Evolutionary conservation across 2,113 vertebrate genomes (phyloP), one percentile per base, ranked within the genome.

Genomic region (Prionailurus viverrinus): DNA sequence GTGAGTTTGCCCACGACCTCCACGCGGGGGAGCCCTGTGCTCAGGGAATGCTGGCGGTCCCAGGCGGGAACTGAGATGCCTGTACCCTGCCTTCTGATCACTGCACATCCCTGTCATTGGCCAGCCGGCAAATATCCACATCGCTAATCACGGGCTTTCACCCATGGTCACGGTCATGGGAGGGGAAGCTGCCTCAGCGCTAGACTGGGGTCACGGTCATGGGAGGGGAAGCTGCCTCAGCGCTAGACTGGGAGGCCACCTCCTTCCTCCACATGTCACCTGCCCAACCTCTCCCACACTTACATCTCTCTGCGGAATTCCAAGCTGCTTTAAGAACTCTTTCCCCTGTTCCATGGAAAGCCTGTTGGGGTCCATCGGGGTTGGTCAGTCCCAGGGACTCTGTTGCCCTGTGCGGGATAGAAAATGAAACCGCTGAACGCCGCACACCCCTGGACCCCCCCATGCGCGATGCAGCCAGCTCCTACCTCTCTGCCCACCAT

Each of bases 241-340:
- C 7, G 3, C 18, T 18, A 8, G 23, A 10, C 14, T 4, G 0
- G 53, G 18, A 36, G 9, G n/a, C 33, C 29, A 66, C 23, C 33
- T 13, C 66, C 8, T 61, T 11, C 31, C 41, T 69, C 53, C 25
- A 0, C 15, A 0, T 13, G 79, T 36, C 65, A 7, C 13, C 39
- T 33, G 5, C 63, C 69, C 51, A 13, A 15, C 33, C 5, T 5
- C 33, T 53, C 5, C 1, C 29, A 3, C 16, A 86, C 85, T 97
- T 33, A 96, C 84, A 10, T 96, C 97, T 89, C 65, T 88, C 7
- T 97, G 66, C 7, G 95, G 85, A 63, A 96, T 95, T 11, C 90
- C 95, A 11, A 81, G 76, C 14, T 74, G 36, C 53, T n/a, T 91
- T 63, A 97, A 83, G 36, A 97, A 25, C 5, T 41, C 36, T 74